Base-by-base conservation (phyloP, 2,797 vertebrate species). In the Anas georgica region DNA sequence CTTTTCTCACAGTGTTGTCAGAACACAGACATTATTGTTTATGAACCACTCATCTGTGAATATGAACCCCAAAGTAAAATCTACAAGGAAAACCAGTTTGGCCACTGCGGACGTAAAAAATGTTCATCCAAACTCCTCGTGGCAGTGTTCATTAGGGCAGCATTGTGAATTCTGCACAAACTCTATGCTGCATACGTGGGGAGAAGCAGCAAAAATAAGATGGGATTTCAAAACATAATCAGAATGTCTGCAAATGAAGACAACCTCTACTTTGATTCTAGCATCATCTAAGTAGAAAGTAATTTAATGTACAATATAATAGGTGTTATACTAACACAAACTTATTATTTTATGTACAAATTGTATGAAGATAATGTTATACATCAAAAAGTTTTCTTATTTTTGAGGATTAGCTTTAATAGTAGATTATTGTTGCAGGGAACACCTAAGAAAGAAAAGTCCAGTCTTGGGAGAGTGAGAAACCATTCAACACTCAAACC, bases 21-120 rank as follows among this genome's bases (percentile, higher is more conserved):
- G 77, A 86, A 86, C 81, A 83, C 29, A 88, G 48, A 64, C 70
- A 56, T 75, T 81, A 25, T 39, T 90, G 46, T 88, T 90, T 81
- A 93, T 63, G 60, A 90, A 70, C 64, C 66, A 55, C 56, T 88
- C 73, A 72, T 90, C 86, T 64, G 64, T 78, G 77, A 83, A 60
- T 78, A 90, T 12, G 90, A 86, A 11, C 14, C n/a, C 9, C 26
- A 64, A 72, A 88, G 29, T 59, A 86, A 90, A 81, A 81, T 80
- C 64, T 29, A 18, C 43, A 35, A 86, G 77, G 74, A 91, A 90
- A 75, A 88, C 75, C 70, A 72, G 41, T 64, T 86, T 93, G 70
- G 69, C 26, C 43, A 63, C 69, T 52, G 39, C 48, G 58, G 54
- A 75, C 6, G 17, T 9, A 83, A 39, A 69, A 22, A 11, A 15